Percentiles rank a stretch among this genome's conserved stretches.
Conservation (phyloP, 2,113 vertebrate genomes). For the Suricata suricatta region DNA sequence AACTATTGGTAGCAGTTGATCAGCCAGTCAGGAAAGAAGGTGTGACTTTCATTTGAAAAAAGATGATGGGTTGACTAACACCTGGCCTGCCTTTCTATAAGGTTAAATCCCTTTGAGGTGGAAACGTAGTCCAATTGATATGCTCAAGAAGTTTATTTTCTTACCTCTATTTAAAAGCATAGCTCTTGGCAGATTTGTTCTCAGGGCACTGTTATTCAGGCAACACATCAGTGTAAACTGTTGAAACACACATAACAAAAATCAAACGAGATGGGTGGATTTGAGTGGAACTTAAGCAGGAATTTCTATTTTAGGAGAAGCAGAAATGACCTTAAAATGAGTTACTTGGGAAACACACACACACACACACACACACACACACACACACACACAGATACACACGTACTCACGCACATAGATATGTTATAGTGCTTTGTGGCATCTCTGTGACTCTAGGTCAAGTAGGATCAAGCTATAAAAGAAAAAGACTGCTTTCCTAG, state of each 20-base stretch:
- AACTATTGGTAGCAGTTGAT: neutral
- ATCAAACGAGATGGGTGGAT: neutral
- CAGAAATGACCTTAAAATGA: neutral
- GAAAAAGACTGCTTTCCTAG: conserved; percentile 33
- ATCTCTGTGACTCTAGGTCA: conserved; percentile 4
- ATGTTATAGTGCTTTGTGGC: neutral
- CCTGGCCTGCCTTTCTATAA: neutral
- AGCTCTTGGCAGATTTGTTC: conserved; percentile 35
- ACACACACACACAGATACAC: too few species aligned
- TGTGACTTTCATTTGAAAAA: neutral
- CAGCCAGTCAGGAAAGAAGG: neutral
- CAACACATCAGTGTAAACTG: conserved; percentile 16
- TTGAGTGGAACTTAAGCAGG: neutral
- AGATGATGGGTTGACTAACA: neutral
- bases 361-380: neutral
- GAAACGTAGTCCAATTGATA: neutral
- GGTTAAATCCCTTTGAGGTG: neutral
- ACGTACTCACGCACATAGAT: neutral
- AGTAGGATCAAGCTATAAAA: conserved; percentile 21
- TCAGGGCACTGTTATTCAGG: neutral
- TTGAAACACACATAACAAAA: conserved; percentile 28
- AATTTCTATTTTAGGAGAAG: conserved; percentile 20
- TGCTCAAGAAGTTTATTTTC: conserved; percentile 58
- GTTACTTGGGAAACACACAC: neutral
- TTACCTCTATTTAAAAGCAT: conserved; percentile 66